phyloP scores from a whole-genome alignment of 1,140 invertebrate species.

The Cyphomyrmex costatus region DNA sequence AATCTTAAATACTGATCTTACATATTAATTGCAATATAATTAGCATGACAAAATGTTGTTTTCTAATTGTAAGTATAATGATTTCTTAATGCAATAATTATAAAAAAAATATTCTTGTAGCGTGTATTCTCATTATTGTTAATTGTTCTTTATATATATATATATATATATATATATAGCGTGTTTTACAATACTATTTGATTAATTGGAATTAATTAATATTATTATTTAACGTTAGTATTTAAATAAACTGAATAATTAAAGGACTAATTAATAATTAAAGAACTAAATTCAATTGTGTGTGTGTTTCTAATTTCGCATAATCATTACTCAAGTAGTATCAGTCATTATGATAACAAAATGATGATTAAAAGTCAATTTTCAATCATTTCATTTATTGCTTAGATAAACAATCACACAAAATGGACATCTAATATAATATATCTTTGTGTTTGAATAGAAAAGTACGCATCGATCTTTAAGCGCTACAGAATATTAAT shows the following conservation, averaged over 20 bases:
- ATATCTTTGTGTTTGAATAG: not conserved
- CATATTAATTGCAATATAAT: constrained; percentile 3
- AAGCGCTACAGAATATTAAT: constrained; percentile 14
- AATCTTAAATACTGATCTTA: constrained; percentile 27
- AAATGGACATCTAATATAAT: not conserved
- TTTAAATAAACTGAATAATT: not conserved
- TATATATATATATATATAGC: too few species aligned
- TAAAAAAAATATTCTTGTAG: not conserved
- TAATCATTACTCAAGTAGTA: too few species aligned
- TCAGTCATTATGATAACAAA: too few species aligned
- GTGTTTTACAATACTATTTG: not conserved
- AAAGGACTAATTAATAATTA: not conserved
- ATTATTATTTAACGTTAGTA: not conserved
- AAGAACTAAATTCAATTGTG: too few species aligned
- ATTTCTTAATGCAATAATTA: not conserved
- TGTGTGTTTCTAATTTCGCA: not conserved
- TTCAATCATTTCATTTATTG: too few species aligned
- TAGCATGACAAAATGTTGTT: not conserved
- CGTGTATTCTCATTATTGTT: not conserved
- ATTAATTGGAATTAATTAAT: not conserved
- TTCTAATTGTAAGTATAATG: not conserved
- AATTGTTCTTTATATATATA: too few species aligned
- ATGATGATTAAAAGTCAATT: too few species aligned
- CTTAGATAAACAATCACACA: too few species aligned
- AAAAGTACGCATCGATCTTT: not conserved